Evolutionary conservation across 2,797 vertebrate genomes (phyloP), one percentile per base, ranked within the genome.

Genomic region (Psittacula echo): DNA sequence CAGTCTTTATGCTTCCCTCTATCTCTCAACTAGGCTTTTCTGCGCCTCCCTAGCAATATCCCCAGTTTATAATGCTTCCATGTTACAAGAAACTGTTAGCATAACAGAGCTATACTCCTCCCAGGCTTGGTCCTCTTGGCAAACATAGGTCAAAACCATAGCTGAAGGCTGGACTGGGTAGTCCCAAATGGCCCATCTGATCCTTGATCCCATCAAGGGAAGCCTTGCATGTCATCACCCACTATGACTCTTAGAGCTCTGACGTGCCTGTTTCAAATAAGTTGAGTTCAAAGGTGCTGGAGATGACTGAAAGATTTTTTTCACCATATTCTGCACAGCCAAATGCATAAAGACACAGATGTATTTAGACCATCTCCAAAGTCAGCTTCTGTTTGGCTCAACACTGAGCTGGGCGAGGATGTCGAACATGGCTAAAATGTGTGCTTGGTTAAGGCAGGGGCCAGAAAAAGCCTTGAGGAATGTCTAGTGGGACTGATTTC

Each of bases 321-420:
- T 87, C 50, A 72, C 66, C 2, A 0, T 74, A 34, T 37, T 78
- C 37, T 83, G 53, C 73, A 45, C 34, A 75, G 93, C 48, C 91
- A 94, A 94, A 80, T 19, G 19, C 76, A 83, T 61, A 58, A 95
- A 94, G 82, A 78, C 20, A 2, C 91, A 95, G 91, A 91, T 53
- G 68, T 85, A 68, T 61, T 91, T 77, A 44, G 14, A 79, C 50
- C 93, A 94, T 91, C 95, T 96, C 91, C 96, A 95, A 90, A 95
- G 88, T 70, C 91, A 95, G 91, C 91, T 95, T 94, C 95, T 94
- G 92, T 90, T 96, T 96, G 94, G 93, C 95, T 93, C 92, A 78
- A 60, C 45, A 20, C 42, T 70, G 62, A 79, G 21, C 67, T 94
- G 92, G 88, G 83, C 80, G 81, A 79, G 85, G 77, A 90, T 66